A percentile compares a stretch with the other conserved stretches of the same genome.
These are phyloP conservation scores for Noctuana brunneofusca DNA, from an alignment of 2,888 invertebrate genomes.

Conservation along the genomic window DNA sequence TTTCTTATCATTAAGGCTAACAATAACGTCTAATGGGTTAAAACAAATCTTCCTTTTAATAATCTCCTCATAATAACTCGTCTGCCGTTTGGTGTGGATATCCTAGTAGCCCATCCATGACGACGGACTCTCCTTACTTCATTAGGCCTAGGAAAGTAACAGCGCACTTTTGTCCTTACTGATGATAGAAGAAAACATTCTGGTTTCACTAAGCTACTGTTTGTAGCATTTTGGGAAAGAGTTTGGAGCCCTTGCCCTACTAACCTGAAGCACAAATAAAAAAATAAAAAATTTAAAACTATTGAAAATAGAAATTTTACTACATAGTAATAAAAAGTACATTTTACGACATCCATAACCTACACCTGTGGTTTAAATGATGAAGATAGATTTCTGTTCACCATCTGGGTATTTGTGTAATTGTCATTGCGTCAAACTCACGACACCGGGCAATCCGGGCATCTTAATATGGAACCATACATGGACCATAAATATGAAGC, in stretches of 20 bases:
- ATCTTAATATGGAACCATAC: too few species aligned
- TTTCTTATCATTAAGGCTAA: slow-evolving; percentile 1
- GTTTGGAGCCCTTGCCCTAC: slow-evolving; percentile 57
- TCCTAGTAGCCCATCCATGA: slow-evolving; percentile 87
- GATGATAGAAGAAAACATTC: slow-evolving; percentile 59
- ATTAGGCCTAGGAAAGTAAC: slow-evolving; percentile 89
- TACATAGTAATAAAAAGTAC: too few species aligned
- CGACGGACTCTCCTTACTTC: slow-evolving; percentile 87
- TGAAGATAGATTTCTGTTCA: too few species aligned
- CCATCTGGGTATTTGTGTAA: too few species aligned
- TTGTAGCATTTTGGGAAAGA: slow-evolving; percentile 45
- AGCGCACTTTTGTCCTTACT: slow-evolving; percentile 80
- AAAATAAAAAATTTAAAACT: too few species aligned
- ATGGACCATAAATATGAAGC: too few species aligned
- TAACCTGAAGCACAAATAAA: slow-evolving; percentile 45
- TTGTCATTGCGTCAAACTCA: too few species aligned
- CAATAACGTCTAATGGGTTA: slow-evolving; percentile 68
- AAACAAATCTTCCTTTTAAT: slow-evolving; percentile 87
- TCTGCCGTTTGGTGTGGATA: slow-evolving; percentile 87
- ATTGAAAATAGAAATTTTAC: background rate
- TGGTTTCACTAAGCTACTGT: slow-evolving; percentile 56
- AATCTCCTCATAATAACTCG: slow-evolving; percentile 88
- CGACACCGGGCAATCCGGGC: too few species aligned
- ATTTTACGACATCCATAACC: too few species aligned
- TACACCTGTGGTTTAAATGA: too few species aligned